phyloP scores from a whole-genome alignment of 2,797 vertebrate genomes.

The Cyclura pinguis region DNA sequence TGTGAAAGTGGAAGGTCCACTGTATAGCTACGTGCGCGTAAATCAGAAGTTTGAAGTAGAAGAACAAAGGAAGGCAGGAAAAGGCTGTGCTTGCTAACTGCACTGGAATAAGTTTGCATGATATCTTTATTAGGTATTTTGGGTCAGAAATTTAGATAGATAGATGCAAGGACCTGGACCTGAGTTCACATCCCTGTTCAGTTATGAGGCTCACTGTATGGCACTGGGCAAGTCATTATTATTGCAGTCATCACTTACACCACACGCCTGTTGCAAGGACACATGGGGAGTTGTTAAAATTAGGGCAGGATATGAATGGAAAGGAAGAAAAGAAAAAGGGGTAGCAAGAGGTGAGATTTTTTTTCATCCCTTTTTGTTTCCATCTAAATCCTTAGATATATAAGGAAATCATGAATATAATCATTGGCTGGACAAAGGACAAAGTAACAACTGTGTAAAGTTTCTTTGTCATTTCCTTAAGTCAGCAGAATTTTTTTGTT shows the following conservation, averaged over 20 bases:
- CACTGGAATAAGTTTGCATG: not conserved
- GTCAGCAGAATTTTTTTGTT: not conserved
- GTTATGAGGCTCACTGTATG: not conserved
- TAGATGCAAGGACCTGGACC: not conserved
- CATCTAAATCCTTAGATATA: conserved; percentile 14
- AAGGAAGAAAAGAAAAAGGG: not conserved
- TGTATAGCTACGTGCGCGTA: not conserved
- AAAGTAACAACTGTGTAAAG: not conserved
- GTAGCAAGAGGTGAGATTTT: fast-evolving
- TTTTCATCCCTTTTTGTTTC: not conserved
- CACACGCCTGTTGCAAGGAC: not conserved
- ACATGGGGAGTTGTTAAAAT: not conserved
- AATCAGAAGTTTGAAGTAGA: fast-evolving
- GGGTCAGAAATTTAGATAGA: not conserved
- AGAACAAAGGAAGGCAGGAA: not conserved
- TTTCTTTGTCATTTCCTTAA: not conserved
- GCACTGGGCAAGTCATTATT: not conserved
- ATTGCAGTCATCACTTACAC: not conserved
- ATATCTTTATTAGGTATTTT: not conserved
- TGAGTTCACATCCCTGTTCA: not conserved
- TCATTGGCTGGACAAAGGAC: not conserved
- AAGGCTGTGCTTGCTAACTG: not conserved
- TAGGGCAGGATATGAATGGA: not conserved
- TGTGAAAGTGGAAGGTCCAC: too few relatives aligned
- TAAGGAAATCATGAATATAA: not conserved